These are phyloP conservation scores for Psilanteris sp. DNA, from an alignment of 1,140 invertebrate genomes.

Conservation along the genomic window DNA sequence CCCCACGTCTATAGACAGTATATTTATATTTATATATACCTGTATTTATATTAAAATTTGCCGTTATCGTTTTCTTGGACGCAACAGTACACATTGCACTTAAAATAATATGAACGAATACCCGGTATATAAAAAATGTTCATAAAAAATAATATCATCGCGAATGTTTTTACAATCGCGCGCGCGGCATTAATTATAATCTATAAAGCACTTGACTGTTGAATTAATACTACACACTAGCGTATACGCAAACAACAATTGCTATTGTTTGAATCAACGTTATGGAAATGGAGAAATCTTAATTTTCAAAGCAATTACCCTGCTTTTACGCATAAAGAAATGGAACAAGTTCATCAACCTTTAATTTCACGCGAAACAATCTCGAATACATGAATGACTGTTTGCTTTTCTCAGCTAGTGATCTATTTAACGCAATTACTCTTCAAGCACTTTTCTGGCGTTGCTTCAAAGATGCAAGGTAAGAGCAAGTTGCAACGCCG, in stretches of 20 bases:
- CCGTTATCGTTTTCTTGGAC: too few relatives aligned
- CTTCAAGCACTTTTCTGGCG: slow-evolving; percentile 28
- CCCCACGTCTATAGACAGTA: too few relatives aligned
- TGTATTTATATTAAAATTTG: too few relatives aligned
- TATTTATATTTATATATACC: too few relatives aligned
- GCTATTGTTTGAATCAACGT: slow-evolving; percentile 19
- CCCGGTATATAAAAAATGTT: too few relatives aligned
- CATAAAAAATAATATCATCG: too few relatives aligned
- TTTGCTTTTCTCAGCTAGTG: slow-evolving; percentile 53
- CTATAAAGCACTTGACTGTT: too few relatives aligned
- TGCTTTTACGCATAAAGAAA: slow-evolving; percentile 19
- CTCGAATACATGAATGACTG: slow-evolving; percentile 54
- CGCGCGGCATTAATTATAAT: too few relatives aligned
- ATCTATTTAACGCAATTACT: slow-evolving; percentile 54
- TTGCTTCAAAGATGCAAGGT: slow-evolving; percentile 23
- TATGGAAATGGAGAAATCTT: slow-evolving; percentile 20
- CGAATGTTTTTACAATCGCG: too few relatives aligned
- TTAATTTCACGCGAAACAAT: slow-evolving; percentile 54
- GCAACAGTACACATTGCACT: too few relatives aligned
- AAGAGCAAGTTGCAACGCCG: slow-evolving; percentile 4
- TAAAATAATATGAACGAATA: too few relatives aligned
- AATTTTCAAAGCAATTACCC: background rate
- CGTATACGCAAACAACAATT: slow-evolving; percentile 6
- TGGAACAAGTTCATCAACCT: slow-evolving; percentile 49
- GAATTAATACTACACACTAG: too few relatives aligned